A percentile compares a stretch with the other conserved stretches of the same genome.
Conservation (phyloP, 1,140 invertebrate genomes). For the Trypoxylus dichotomus region DNA sequence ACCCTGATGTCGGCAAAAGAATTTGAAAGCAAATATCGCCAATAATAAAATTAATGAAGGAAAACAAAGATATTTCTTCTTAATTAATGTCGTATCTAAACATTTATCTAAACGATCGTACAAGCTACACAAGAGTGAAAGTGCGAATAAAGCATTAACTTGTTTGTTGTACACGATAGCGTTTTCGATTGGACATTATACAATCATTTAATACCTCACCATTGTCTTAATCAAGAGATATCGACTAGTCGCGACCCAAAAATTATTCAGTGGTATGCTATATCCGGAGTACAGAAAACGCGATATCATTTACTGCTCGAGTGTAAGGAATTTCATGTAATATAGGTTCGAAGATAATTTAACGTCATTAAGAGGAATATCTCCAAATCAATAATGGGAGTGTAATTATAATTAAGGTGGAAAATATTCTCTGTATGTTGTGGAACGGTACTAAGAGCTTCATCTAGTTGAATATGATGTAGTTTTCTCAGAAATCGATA, state of each 20-base stretch:
- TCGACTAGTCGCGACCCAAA: constrained; percentile 16
- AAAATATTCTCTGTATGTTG: background rate
- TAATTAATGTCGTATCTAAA: background rate
- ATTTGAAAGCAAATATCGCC: constrained; percentile 1
- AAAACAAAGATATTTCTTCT: constrained; percentile 2
- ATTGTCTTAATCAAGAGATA: constrained; percentile 2
- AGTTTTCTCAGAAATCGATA: too few relatives aligned
- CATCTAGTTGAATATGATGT: too few relatives aligned
- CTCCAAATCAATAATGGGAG: background rate
- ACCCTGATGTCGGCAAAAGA: background rate
- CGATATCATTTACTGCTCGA: constrained; percentile 34
- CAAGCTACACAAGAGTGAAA: background rate
- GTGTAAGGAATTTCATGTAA: background rate
- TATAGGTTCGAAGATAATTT: background rate
- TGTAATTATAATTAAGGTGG: background rate
- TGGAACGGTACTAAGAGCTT: background rate
- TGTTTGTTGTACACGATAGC: background rate
- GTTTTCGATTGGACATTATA: constrained; percentile 1
- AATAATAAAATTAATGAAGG: background rate
- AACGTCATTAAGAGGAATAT: constrained; percentile 2
- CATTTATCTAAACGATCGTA: constrained; percentile 4
- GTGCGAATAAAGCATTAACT: constrained; percentile 2
- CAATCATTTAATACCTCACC: constrained; percentile 5
- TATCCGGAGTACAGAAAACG: constrained; percentile 40
- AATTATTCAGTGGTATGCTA: constrained; percentile 1